These are phyloP conservation scores for Anarrhichthys ocellatus DNA, from an alignment of 2,113 vertebrate species.

Conservation along the genomic window DNA sequence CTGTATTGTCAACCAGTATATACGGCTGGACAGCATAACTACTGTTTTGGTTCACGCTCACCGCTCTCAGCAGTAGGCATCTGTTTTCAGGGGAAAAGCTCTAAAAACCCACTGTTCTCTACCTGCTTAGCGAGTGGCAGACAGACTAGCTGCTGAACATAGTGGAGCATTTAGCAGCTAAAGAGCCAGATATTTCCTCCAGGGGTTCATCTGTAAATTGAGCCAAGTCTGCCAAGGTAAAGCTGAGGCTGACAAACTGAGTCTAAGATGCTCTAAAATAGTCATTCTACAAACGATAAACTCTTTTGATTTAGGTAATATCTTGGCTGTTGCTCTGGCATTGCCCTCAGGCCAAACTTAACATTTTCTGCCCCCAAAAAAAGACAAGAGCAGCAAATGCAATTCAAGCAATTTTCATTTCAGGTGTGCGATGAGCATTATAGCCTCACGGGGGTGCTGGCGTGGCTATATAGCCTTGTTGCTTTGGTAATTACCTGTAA, in stretches of 20 bases:
- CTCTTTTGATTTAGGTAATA: neutral
- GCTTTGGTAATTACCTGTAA: neutral
- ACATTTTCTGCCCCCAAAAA: neutral
- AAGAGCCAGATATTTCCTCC: neutral
- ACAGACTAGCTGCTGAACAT: conserved; percentile 6
- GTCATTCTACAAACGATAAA: neutral
- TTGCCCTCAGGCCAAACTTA: neutral
- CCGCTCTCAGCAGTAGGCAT: conserved; percentile 1
- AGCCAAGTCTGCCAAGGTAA: neutral
- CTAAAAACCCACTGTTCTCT: neutral
- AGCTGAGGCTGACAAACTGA: conserved; percentile 4
- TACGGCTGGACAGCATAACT: neutral
- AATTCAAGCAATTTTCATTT: neutral
- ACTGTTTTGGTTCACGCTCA: conserved; percentile 11
- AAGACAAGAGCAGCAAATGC: neutral
- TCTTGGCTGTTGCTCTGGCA: neutral
- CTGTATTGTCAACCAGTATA: neutral
- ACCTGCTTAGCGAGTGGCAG: neutral
- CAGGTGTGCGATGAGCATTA: conserved; percentile 4
- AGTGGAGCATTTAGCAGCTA: conserved; percentile 8
- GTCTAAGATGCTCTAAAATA: neutral
- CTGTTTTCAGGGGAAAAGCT: neutral
- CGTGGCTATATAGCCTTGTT: neutral
- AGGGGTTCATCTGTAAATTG: neutral
- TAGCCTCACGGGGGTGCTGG: neutral